A percentile compares a stretch with the other conserved stretches of the same genome.
Evolutionary conservation across 2,113 vertebrate genomes (phyloP).

Genomic region (Entelurus aequoreus): DNA sequence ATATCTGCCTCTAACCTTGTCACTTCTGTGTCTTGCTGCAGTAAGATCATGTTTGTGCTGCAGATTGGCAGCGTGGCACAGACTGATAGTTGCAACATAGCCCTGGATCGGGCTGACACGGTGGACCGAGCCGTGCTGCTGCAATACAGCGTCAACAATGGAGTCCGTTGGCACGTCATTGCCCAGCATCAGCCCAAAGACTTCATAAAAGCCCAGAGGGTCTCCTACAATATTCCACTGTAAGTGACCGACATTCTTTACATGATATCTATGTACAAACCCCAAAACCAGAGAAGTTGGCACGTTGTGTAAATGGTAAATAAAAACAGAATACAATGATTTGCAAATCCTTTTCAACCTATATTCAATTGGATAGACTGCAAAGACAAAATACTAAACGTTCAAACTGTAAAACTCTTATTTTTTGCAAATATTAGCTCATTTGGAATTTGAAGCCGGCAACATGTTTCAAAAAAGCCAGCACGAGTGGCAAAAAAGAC

Average conservation of each 20-base stretch:
- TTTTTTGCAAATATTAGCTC: too few relatives aligned
- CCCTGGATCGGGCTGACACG: slow-evolving; percentile 82
- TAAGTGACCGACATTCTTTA: slow-evolving; percentile 67
- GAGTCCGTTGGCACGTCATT: slow-evolving; percentile 95
- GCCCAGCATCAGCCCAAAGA: slow-evolving; percentile 98
- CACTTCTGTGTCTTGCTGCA: slow-evolving; percentile 54
- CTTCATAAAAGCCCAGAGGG: slow-evolving; percentile 94
- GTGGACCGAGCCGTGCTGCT: slow-evolving; percentile 93
- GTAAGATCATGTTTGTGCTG: slow-evolving; percentile 99
- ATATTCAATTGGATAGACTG: too few relatives aligned
- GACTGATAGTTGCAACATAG: slow-evolving; percentile 95
- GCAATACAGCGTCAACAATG: slow-evolving; percentile 95
- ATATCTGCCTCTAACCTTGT: slow-evolving; percentile 10
- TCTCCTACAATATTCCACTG: slow-evolving; percentile 97
- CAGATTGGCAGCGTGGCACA: slow-evolving; percentile 94
- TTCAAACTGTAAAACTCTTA: too few relatives aligned
- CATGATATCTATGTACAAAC: too few relatives aligned
- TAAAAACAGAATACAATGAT: too few relatives aligned
- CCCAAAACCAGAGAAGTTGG: too few relatives aligned
- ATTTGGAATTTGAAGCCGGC: too few relatives aligned
- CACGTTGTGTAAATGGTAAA: too few relatives aligned
- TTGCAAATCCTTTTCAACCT: too few relatives aligned
- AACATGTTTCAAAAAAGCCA: too few relatives aligned
- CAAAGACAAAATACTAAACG: too few relatives aligned
- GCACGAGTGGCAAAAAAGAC: too few relatives aligned